These are phyloP conservation scores for Drosophila bocqueti DNA, from an alignment of 1,140 invertebrate species.

Conservation along the genomic window DNA sequence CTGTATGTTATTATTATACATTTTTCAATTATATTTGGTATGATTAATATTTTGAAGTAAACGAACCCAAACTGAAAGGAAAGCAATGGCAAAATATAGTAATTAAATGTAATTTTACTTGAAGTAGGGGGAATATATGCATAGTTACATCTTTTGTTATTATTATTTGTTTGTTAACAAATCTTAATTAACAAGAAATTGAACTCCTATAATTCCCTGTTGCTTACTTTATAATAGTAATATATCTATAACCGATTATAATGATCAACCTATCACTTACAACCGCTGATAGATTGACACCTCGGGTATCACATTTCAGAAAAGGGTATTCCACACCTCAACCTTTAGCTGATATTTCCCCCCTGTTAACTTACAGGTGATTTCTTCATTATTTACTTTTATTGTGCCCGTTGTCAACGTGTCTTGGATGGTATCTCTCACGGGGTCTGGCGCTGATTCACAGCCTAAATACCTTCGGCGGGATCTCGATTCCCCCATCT, in stretches of 20 bases:
- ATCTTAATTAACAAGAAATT: neutral
- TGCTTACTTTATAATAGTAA: neutral
- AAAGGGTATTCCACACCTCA: constrained; percentile 10
- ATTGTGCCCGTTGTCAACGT: constrained; percentile 52
- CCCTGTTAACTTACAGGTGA: constrained; percentile 54
- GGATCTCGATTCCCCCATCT: constrained; percentile 65
- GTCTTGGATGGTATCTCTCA: constrained; percentile 59
- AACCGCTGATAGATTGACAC: neutral
- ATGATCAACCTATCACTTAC: neutral
- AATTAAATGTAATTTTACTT: neutral
- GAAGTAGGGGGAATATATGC: neutral
- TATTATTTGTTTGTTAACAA: neutral
- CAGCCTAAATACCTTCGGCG: constrained; percentile 28
- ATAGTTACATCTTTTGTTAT: neutral
- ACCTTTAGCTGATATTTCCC: neutral
- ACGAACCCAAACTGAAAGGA: neutral
- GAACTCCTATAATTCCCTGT: neutral
- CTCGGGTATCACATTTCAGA: neutral
- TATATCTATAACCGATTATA: neutral
- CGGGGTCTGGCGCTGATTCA: constrained; percentile 32
- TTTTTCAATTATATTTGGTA: neutral
- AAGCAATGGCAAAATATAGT: neutral
- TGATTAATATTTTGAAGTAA: neutral
- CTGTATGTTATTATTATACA: neutral
- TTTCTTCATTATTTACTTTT: constrained; percentile 53